These are phyloP conservation scores for Drosophila repletoides DNA, from an alignment of 1,140 invertebrate species.

Conservation along the genomic window DNA sequence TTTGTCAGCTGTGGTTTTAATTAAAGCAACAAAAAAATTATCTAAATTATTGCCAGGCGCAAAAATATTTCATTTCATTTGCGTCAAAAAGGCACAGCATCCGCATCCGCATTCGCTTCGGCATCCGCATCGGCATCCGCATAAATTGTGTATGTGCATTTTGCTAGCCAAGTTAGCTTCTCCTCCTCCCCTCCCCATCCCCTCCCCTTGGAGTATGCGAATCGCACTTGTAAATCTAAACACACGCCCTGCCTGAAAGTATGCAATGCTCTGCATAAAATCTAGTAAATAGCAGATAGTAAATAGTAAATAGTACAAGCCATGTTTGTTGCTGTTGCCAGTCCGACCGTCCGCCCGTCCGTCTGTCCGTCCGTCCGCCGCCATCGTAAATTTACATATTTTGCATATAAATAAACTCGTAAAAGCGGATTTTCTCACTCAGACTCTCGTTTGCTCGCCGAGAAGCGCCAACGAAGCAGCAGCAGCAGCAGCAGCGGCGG, in stretches of 20 bases:
- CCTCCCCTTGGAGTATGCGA: constrained; percentile 20
- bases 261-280: constrained; percentile 68
- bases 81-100: constrained; percentile 24
- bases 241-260: constrained; percentile 49
- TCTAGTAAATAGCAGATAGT: constrained; percentile 8
- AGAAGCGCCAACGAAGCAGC: constrained; percentile 31
- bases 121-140: too few relatives aligned
- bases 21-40: constrained; percentile 65
- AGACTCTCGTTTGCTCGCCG: too few relatives aligned
- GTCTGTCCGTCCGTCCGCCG: too few relatives aligned
- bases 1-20: constrained; percentile 73
- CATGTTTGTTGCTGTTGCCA: constrained; percentile 41
- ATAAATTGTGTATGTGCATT: constrained; percentile 9
- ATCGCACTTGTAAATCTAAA: constrained; percentile 75
- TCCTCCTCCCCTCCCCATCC: background rate
- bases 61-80: constrained; percentile 39
- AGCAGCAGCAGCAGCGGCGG: constrained; percentile 19
- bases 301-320: constrained; percentile 40
- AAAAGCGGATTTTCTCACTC: constrained; percentile 74
- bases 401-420: constrained; percentile 73
- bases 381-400: constrained; percentile 78
- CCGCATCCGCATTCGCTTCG: too few relatives aligned
- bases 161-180: background rate
- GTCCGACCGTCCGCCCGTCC: too few relatives aligned
- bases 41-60: constrained; percentile 61